A percentile compares a stretch with the other conserved stretches of the same genome.
phyloP scores from a whole-genome alignment of 1,140 invertebrate genomes.

The Campoletis sonorensis region DNA sequence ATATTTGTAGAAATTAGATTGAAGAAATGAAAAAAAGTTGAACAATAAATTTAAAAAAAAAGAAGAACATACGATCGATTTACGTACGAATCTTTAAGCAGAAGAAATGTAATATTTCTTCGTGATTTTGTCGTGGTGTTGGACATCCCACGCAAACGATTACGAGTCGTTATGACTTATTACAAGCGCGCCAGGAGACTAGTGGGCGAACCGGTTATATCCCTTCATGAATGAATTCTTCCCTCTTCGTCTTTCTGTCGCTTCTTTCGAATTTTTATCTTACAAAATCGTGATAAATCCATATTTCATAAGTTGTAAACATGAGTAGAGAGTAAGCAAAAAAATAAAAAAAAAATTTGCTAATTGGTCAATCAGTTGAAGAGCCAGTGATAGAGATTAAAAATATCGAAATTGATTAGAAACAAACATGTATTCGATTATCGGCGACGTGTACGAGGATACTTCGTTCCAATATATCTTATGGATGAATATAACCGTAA shows the following conservation, averaged over 20 bases:
- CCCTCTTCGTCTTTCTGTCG: conserved; percentile 12
- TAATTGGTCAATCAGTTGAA: too few species aligned
- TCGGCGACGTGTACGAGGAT: too few species aligned
- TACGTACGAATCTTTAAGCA: neutral
- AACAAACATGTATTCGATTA: too few species aligned
- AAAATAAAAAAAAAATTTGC: too few species aligned
- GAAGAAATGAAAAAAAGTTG: too few species aligned
- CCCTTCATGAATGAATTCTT: conserved; percentile 32
- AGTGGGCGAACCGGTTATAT: conserved; percentile 37
- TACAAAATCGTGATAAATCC: conserved; percentile 4
- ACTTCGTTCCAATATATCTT: neutral
- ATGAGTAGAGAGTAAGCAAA: neutral
- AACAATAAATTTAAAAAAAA: too few species aligned
- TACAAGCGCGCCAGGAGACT: conserved; percentile 39
- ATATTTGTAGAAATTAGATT: too few species aligned
- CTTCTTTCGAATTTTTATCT: neutral
- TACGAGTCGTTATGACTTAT: conserved; percentile 44
- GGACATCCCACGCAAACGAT: conserved; percentile 37
- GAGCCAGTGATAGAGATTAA: too few species aligned
- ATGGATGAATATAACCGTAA: conserved; percentile 18
- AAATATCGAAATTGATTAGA: too few species aligned
- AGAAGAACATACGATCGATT: neutral
- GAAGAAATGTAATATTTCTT: conserved; percentile 19
- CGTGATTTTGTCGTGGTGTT: neutral
- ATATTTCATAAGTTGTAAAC: conserved; percentile 12